These are phyloP conservation scores for Dipodomys merriami DNA, from an alignment of 2,113 vertebrate genomes.

Conservation along the genomic window DNA sequence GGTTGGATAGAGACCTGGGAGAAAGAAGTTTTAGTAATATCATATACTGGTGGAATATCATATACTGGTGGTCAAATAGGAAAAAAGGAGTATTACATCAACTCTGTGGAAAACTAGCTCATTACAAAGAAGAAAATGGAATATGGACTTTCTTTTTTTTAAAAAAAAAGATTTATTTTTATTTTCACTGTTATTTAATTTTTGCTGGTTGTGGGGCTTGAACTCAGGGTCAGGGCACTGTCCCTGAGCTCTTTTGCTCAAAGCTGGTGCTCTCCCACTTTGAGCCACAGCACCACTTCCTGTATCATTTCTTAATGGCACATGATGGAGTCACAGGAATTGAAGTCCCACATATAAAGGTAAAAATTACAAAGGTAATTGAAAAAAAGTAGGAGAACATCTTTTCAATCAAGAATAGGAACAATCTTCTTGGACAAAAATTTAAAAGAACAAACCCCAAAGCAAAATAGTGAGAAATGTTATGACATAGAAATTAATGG, in stretches of 20 bases:
- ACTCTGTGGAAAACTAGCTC: neutral
- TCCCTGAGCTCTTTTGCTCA: no score
- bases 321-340: neutral
- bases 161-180: no score
- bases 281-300: no score
- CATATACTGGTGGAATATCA: neutral
- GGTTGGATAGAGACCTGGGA: neutral
- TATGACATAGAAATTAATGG: neutral
- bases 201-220: no score
- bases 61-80: neutral
- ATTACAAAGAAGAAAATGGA: neutral
- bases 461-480: neutral
- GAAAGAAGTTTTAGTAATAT: no score
- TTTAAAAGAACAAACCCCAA: neutral
- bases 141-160: no score
- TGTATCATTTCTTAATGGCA: no score
- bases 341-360: neutral
- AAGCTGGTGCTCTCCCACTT: no score
- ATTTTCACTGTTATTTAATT: no score
- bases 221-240: no score
- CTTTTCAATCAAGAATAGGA: neutral
- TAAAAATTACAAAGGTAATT: conserved; percentile 19
- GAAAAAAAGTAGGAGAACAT: neutral
- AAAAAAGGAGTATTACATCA: neutral
- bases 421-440: neutral